Evolutionary conservation across 2,888 invertebrate species (phyloP), one percentile per base, ranked within the genome.

Genomic region (Drosophila parthenogenetica): DNA sequence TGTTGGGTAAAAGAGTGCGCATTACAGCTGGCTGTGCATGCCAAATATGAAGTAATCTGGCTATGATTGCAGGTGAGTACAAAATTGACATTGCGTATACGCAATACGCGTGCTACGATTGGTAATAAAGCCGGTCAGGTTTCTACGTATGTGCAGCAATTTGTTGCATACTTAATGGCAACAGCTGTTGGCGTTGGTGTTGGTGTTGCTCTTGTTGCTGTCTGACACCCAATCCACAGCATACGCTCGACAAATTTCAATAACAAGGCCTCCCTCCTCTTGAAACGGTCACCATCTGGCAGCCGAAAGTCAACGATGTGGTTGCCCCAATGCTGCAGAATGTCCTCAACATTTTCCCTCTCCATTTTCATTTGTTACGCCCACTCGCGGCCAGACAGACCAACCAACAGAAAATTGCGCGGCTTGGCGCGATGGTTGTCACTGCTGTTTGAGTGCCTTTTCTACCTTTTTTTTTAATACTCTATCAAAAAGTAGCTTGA

Each of bases 241-340:
- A 73, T 59, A 83, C 79, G 87, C 79, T 81, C 74, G 65, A 77
- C 71, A 81, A 84, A 81, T 84, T 82, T 78, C 74, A 84, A 82
- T 87, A 84, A 77, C 79, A 77, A 65, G 60, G 17, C 49, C 35
- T 35, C 32, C 8, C 11, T 8, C 35, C 49, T 22, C 35, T 1
- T 54, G 19, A 63, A 29, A 71, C 35, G 70, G 49, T 60, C 60
- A 61, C 37, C 42, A 40, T 40, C 17, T 70, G 51, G 46, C 72
- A 55, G 60, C 42, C 42, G 55, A 72, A 72, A 67, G 61, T 72
- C 72, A 72, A 67, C 62, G 57, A 66, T 48, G 67, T 14, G 58
- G 66, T 35, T 60, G 54, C 45, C 70, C 35, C 54, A 48, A 29
- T 49, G 63, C 64, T 58, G 32, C 49, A 43, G 29, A 32, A 42